These are phyloP conservation scores for Lagodon rhomboides DNA, from an alignment of 2,797 vertebrate genomes.

Conservation along the genomic window DNA sequence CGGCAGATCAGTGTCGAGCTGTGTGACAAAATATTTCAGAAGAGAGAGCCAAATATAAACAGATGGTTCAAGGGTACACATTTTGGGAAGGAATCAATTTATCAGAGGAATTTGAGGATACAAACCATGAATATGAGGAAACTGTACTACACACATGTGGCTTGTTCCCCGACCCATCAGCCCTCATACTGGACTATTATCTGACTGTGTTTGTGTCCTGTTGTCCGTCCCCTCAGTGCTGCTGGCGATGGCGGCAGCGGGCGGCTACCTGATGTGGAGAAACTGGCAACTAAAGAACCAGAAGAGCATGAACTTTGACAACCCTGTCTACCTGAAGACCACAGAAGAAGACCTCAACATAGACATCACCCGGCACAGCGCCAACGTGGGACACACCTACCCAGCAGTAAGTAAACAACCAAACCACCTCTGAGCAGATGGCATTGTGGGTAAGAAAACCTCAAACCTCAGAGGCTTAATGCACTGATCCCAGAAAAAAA, in stretches of 20 bases:
- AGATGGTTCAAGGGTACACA: background rate
- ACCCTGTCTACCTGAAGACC: conserved; percentile 98
- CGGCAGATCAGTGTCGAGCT: background rate
- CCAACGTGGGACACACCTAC: conserved; percentile 95
- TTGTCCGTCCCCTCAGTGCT: conserved; percentile 83
- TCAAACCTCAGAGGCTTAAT: background rate
- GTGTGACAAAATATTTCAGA: background rate
- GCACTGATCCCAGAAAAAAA: background rate
- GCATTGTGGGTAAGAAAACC: background rate
- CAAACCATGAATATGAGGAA: background rate
- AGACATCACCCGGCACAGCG: conserved; percentile 92
- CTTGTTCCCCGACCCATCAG: background rate
- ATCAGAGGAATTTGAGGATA: background rate
- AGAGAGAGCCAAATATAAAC: background rate
- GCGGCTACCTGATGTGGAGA: conserved; percentile 94
- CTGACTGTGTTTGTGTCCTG: background rate
- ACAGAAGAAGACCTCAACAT: conserved; percentile 98
- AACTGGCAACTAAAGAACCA: conserved; percentile 99
- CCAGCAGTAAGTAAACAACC: conserved; percentile 91
- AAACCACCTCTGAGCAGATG: background rate
- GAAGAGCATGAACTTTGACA: conserved; percentile 99
- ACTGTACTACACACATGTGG: background rate
- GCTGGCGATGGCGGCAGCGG: conserved; percentile 88
- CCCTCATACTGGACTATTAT: no score
- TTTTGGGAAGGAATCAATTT: background rate